Evolutionary conservation across 2,797 vertebrate species (phyloP).

Genomic region (Pangasius larnaudii): DNA sequence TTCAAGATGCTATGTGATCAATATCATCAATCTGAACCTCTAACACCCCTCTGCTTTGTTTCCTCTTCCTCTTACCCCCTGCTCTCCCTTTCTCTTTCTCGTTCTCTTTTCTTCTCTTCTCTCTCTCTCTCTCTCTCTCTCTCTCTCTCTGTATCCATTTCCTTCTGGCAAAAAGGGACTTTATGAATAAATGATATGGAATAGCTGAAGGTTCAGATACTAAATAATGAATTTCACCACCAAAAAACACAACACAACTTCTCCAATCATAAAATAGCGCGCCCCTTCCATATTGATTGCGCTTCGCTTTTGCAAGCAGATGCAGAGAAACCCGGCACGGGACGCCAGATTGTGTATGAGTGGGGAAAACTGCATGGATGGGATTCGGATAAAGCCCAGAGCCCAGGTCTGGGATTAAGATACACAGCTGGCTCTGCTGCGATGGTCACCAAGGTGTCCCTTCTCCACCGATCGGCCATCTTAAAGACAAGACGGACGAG

Average conservation of each 20-base stretch:
- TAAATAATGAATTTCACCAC: slow-evolving; percentile 99
- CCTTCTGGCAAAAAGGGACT: slow-evolving; percentile 99
- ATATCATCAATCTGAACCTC: slow-evolving; percentile 93
- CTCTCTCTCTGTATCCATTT: slow-evolving; percentile 99
- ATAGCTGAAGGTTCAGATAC: slow-evolving; percentile 99
- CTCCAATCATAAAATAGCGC: slow-evolving; percentile 99
- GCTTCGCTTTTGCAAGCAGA: slow-evolving; percentile 99
- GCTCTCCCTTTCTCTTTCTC: slow-evolving; percentile 69
- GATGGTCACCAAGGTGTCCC: slow-evolving; percentile 51
- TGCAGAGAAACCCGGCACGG: slow-evolving; percentile 90
- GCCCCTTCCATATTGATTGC: slow-evolving; percentile 99
- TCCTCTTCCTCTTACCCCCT: slow-evolving; percentile 63
- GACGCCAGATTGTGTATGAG: slow-evolving; percentile 80
- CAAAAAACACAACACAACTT: slow-evolving; percentile 99
- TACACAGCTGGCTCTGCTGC: slow-evolving; percentile 26
- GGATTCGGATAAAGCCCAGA: slow-evolving; percentile 23
- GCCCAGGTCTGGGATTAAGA: slow-evolving; percentile 32
- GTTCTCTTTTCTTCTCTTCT: slow-evolving; percentile 66
- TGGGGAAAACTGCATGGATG: slow-evolving; percentile 29
- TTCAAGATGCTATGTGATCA: slow-evolving; percentile 98
- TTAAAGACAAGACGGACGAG: slow-evolving; percentile 28
- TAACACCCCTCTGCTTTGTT: slow-evolving; percentile 51
- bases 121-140: slow-evolving; percentile 73
- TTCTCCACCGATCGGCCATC: slow-evolving; percentile 58
- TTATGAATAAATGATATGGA: slow-evolving; percentile 99